Base-by-base conservation (phyloP, 2,113 vertebrate species). In the Numida meleagris region DNA sequence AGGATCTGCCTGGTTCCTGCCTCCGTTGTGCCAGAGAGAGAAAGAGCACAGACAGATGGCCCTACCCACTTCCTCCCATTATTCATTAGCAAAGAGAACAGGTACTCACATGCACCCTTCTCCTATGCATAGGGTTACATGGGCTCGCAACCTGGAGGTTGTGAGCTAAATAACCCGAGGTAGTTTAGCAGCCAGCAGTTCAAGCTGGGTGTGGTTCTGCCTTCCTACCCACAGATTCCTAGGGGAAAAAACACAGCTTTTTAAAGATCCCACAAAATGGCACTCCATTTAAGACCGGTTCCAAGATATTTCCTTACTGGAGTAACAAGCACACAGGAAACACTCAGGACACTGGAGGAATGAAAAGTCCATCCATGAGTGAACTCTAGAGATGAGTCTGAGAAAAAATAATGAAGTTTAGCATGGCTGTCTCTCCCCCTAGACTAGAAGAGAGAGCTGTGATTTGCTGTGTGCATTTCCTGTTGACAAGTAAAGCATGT, bases 71-170 rank as follows among this genome's bases (percentile, higher is more conserved):
- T 11, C 92, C 16, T 24, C 29, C 0, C 76, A 12, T 14, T 0
- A 2, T 4, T 45, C n/a, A 6, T 8, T 8, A 33, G 65, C 65
- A 19, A 27, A 24, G 15, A 24, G 43, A 24, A 29, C 29, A 68
- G 53, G 38, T 21, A 33, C 11, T 42, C 29, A 34, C 19, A 33
- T 46, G 29, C 13, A 25, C 19, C 53, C 24, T 36, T 63, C 31
- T 23, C 12, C 77, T 14, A 3, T 1, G 9, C 7, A 0, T 0
- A 16, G 42, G 14, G 46, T 45, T 12, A 24, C 38, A 57, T 0
- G 0, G 46, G 12, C 17, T 34, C 5, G 55, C 14, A n/a, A 24
- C 12, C 63, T 17, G 27, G 25, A 50, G 48, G 48, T 25, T 53
- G 27, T 53, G 51, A 53, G 27, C 27, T 31, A 31, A 29, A 53